Percentiles rank a stretch among this genome's conserved stretches.
Evolutionary conservation across 2,797 vertebrate genomes (phyloP).

Genomic region (Liparis tanakae): DNA sequence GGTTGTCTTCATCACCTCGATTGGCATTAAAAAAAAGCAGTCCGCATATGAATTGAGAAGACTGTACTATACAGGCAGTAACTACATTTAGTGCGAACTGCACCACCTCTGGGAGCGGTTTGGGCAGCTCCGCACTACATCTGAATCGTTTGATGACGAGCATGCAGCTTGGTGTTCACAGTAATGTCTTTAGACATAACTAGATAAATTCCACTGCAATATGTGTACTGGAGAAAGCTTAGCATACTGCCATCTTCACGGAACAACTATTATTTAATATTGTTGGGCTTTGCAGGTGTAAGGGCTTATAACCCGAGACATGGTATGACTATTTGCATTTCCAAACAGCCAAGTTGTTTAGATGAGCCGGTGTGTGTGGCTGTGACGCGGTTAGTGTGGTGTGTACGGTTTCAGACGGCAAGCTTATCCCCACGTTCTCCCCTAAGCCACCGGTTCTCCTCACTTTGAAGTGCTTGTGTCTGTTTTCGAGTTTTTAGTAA

Average conservation of each 20-base stretch:
- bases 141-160: background rate
- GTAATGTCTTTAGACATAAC: background rate
- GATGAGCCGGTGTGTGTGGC: conserved; percentile 32
- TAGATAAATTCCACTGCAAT: conserved; percentile 13
- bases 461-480: conserved; percentile 38
- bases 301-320: conserved; percentile 15
- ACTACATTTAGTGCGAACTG: conserved; percentile 15
- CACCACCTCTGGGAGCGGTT: background rate
- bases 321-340: conserved; percentile 27
- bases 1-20: conserved; percentile 2
- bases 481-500: conserved; percentile 29
- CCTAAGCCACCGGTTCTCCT: conserved; percentile 30
- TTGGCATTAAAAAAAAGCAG: conserved; percentile 6
- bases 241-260: background rate
- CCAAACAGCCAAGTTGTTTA: conserved; percentile 43
- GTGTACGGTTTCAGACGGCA: conserved; percentile 20
- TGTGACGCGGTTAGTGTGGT: conserved; percentile 27
- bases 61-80: conserved; percentile 15
- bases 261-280: background rate
- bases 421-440: conserved; percentile 40
- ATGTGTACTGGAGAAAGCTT: background rate
- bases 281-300: background rate
- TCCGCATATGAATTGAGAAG: conserved; percentile 27
- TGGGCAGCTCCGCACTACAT: background rate
- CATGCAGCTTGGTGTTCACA: background rate